These are phyloP conservation scores for Carabus problematicus DNA, from an alignment of 2,888 invertebrate species.

Conservation along the genomic window DNA sequence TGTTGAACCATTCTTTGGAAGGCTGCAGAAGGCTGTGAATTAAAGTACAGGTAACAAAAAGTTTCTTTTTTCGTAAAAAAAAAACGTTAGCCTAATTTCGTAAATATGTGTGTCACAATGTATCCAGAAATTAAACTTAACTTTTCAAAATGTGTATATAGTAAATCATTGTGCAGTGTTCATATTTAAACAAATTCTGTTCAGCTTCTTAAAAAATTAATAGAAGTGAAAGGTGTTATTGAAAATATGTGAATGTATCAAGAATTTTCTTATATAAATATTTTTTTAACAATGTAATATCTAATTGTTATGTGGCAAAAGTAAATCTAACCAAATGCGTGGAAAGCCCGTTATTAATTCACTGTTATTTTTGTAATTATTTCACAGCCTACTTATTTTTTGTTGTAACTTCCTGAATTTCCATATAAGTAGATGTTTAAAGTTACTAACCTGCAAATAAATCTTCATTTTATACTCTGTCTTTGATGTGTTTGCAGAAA, in stretches of 20 bases:
- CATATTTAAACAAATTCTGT: background rate
- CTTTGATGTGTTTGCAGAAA: conserved; percentile 10
- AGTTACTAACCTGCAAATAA: background rate
- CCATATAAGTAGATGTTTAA: conserved; percentile 28
- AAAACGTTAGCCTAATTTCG: conserved; percentile 11
- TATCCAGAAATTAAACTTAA: background rate
- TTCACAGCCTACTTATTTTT: conserved; percentile 28
- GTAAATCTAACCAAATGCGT: conserved; percentile 7
- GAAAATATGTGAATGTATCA: conserved; percentile 4
- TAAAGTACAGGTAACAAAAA: conserved; percentile 32
- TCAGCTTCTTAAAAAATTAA: background rate
- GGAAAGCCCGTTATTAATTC: conserved; percentile 7
- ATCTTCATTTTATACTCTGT: background rate
- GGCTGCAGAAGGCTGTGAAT: conserved; percentile 33
- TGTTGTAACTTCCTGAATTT: conserved; percentile 35
- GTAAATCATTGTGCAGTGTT: no score
- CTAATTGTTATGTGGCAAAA: conserved; percentile 4
- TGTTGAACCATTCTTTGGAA: conserved; percentile 16
- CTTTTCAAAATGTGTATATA: no score
- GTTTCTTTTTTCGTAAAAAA: conserved; percentile 17
- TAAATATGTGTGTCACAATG: conserved; percentile 6
- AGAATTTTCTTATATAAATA: conserved; percentile 5
- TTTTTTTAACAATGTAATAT: conserved; percentile 23
- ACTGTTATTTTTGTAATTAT: conserved; percentile 20
- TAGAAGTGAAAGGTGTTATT: conserved; percentile 28